Conservation (phyloP, 2,113 vertebrate genomes). For the Gulo gulo region DNA sequence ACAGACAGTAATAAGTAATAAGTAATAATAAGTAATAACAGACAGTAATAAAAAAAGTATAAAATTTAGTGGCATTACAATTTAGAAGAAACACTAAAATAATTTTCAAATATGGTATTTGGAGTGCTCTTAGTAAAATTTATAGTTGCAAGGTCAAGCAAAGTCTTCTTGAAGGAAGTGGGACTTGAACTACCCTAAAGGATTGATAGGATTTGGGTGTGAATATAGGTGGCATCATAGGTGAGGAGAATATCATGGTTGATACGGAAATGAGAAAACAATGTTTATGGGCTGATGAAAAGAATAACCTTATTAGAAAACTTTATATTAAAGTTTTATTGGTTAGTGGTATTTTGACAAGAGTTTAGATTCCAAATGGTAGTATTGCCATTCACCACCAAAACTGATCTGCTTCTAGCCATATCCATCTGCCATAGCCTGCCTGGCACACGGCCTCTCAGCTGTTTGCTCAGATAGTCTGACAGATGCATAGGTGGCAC, state of each 20-base stretch:
- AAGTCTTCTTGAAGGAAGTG: constrained; percentile 11
- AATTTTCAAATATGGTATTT: neutral
- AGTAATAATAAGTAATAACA: neutral
- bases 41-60: neutral
- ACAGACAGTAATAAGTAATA: neutral
- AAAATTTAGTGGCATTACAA: neutral
- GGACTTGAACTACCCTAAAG: neutral
- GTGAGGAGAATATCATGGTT: neutral
- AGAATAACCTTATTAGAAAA: constrained; percentile 10
- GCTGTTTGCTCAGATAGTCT: constrained; percentile 14
- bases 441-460: neutral
- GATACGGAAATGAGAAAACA: neutral
- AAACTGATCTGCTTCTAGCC: neutral
- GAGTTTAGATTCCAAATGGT: neutral
- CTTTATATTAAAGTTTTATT: neutral
- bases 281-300: neutral
- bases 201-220: neutral
- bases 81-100: neutral
- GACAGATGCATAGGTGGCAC: constrained; percentile 17
- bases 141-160: neutral
- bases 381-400: neutral
- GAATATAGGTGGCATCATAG: neutral
- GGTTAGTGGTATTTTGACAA: neutral
- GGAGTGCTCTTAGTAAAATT: neutral
- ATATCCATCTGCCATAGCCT: neutral